Conservation (phyloP, 2,888 invertebrate species). For the Scaptomyza parva region DNA sequence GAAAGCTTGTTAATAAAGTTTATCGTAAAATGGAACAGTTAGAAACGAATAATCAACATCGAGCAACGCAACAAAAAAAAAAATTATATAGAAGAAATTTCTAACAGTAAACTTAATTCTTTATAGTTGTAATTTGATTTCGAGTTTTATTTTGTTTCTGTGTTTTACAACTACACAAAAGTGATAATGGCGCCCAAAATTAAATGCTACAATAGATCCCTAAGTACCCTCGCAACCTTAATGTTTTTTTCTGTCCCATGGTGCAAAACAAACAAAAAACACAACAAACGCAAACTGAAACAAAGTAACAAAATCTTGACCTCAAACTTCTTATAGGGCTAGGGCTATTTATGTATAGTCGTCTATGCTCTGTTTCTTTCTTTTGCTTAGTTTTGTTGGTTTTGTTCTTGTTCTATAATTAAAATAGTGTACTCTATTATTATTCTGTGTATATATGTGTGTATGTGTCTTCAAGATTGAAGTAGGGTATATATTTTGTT, state of each 20-base stretch:
- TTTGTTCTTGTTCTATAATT: slow-evolving; percentile 39
- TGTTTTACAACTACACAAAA: slow-evolving; percentile 50
- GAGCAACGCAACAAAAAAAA: slow-evolving; percentile 29
- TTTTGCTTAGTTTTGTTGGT: slow-evolving; percentile 19
- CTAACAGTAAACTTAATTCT: slow-evolving; percentile 4
- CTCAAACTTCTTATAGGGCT: slow-evolving; percentile 6
- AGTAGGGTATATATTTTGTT: slow-evolving; percentile 56
- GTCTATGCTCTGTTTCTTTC: slow-evolving; percentile 27
- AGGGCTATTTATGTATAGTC: neutral
- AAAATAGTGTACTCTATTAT: slow-evolving; percentile 59
- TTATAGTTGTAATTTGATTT: slow-evolving; percentile 32
- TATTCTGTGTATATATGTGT: slow-evolving; percentile 39
- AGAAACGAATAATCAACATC: slow-evolving; percentile 47
- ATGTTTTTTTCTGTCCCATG: slow-evolving; percentile 1
- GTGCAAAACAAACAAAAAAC: slow-evolving; percentile 21
- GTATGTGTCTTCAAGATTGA: slow-evolving; percentile 30
- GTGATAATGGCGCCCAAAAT: slow-evolving; percentile 44
- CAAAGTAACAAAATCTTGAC: slow-evolving; percentile 14
- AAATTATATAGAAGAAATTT: slow-evolving; percentile 2
- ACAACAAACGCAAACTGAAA: slow-evolving; percentile 28
- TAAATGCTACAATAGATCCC: slow-evolving; percentile 55
- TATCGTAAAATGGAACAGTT: slow-evolving; percentile 51
- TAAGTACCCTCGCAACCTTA: slow-evolving; percentile 25
- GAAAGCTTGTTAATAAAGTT: slow-evolving; percentile 73
- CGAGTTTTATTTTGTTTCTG: slow-evolving; percentile 49